A percentile compares a stretch with the other conserved stretches of the same genome.
These are phyloP conservation scores for Amaurobius ferox DNA, from an alignment of 2,888 invertebrate genomes.

Conservation along the genomic window DNA sequence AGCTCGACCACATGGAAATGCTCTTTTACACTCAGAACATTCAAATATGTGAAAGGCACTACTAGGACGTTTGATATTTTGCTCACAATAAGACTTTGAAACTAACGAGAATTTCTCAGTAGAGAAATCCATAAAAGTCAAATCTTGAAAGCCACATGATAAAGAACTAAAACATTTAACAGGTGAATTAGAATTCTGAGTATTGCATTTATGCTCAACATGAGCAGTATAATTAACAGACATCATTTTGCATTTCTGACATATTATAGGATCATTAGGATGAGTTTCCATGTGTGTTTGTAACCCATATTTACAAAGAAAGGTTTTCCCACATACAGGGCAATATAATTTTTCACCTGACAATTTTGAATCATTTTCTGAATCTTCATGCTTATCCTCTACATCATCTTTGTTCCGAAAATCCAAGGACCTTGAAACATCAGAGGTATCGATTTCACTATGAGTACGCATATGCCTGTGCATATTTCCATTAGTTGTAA, in stretches of 20 bases:
- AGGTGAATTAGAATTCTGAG: slow-evolving; percentile 7
- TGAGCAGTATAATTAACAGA: slow-evolving; percentile 82
- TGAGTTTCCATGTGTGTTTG: slow-evolving; percentile 84
- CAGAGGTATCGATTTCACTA: slow-evolving; percentile 76
- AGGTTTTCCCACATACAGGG: slow-evolving; percentile 83
- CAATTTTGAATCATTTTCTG: slow-evolving; percentile 59
- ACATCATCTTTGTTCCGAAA: slow-evolving; percentile 33
- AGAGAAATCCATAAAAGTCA: slow-evolving; percentile 88
- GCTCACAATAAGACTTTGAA: slow-evolving; percentile 85
- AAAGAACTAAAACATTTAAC: slow-evolving; percentile 28
- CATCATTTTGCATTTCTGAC: slow-evolving; percentile 84
- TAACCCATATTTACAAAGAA: slow-evolving; percentile 81
- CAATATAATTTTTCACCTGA: slow-evolving; percentile 78
- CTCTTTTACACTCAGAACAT: slow-evolving; percentile 77
- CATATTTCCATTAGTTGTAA: slow-evolving; percentile 92
- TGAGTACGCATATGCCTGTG: slow-evolving; percentile 88
- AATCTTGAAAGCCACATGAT: slow-evolving; percentile 77
- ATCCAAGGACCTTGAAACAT: slow-evolving; percentile 42
- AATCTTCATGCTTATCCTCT: slow-evolving; percentile 29
- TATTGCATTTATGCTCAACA: slow-evolving; percentile 71
- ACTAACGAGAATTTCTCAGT: slow-evolving; percentile 88
- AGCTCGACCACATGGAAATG: slow-evolving; percentile 77
- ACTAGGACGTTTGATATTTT: slow-evolving; percentile 78
- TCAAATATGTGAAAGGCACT: slow-evolving; percentile 76
- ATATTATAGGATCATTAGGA: slow-evolving; percentile 84